These are phyloP conservation scores for Sipha flava DNA, from an alignment of 1,140 invertebrate species.

Conservation along the genomic window DNA sequence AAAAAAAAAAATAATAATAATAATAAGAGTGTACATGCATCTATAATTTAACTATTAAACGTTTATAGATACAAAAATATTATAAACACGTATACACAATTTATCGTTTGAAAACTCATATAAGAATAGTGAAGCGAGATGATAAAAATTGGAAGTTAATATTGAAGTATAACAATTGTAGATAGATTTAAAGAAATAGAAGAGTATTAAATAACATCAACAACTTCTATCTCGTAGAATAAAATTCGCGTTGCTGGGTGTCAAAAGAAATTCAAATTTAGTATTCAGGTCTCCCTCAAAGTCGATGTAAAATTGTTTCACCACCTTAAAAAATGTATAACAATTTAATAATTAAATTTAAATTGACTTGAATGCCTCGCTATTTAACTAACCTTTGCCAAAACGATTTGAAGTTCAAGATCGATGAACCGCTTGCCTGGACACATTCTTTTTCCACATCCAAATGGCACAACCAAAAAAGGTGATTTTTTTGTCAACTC, in stretches of 20 bases:
- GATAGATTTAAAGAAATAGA: too few relatives aligned
- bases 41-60: too few relatives aligned
- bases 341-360: not conserved
- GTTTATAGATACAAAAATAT: too few relatives aligned
- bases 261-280: conserved; percentile 68
- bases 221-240: not conserved
- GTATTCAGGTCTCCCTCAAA: conserved; percentile 58
- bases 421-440: conserved; percentile 75
- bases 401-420: conserved; percentile 61
- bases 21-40: not conserved
- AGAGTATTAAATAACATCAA: not conserved
- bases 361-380: too few relatives aligned
- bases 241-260: conserved; percentile 45
- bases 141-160: too few relatives aligned
- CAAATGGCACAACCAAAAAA: conserved; percentile 74
- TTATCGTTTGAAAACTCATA: too few relatives aligned
- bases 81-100: too few relatives aligned
- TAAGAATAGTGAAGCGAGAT: too few relatives aligned
- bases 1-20: not conserved
- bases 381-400: conserved; percentile 55
- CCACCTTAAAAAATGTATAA: conserved; percentile 47
- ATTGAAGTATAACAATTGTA: too few relatives aligned
- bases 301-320: conserved; percentile 59
- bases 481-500: conserved; percentile 47
- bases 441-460: conserved; percentile 70